Evolutionary conservation across 1,140 invertebrate genomes (phyloP).

Genomic region (Drosophila chauvacae): DNA sequence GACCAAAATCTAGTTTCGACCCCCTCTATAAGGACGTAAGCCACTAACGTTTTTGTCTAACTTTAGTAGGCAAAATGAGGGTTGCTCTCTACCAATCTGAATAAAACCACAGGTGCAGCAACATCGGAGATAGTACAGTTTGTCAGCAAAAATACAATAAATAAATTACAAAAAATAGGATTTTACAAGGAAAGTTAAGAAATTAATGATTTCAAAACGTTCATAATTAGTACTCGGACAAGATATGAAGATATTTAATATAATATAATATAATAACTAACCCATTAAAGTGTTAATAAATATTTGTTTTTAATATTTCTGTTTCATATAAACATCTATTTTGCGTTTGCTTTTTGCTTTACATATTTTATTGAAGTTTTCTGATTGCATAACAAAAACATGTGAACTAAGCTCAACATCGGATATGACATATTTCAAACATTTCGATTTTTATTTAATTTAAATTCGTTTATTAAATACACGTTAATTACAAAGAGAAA

Average conservation of each 20-base stretch:
- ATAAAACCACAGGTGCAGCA: slow-evolving; percentile 9
- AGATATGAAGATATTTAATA: too few species aligned
- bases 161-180: not conserved
- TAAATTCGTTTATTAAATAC: not conserved
- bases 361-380: not conserved
- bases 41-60: not conserved
- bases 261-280: not conserved
- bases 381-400: not conserved
- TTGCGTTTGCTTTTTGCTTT: not conserved
- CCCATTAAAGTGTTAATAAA: not conserved
- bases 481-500: not conserved
- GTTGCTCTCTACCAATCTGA: not conserved
- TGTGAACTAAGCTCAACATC: not conserved
- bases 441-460: not conserved
- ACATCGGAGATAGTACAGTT: slow-evolving; percentile 1
- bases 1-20: slow-evolving; percentile 4
- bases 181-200: not conserved
- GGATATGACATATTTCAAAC: not conserved
- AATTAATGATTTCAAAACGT: not conserved
- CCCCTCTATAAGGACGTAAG: not conserved
- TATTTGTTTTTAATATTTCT: not conserved
- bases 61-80: slow-evolving; percentile 1
- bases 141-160: not conserved
- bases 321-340: not conserved
- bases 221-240: too few species aligned